Base-by-base conservation (phyloP, 2,113 vertebrate genomes). In the Noturus placidus region DNA sequence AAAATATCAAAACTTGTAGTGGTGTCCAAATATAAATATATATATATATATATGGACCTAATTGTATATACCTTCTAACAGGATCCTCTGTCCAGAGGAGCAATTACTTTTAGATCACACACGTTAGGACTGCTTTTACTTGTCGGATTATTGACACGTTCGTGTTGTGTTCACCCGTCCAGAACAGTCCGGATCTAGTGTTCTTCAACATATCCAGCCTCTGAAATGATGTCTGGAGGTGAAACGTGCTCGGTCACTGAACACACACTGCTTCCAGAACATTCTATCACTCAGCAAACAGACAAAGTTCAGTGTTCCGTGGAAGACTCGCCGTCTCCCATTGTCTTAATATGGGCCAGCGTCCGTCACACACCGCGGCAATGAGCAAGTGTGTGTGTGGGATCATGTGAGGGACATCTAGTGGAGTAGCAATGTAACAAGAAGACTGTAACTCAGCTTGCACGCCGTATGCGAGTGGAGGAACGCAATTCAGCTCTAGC, bases 291-390 rank as follows among this genome's bases (percentile, higher is more conserved):
- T 19, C 77, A n/a, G 89, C 92, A 95, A 95, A 96, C 88, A 95
- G 86, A 88, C 92, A 94, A 89, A 88, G 91, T 89, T 59, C 84
- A 90, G 89, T 88, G 86, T 92, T 92, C 88, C 83, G 90, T 91
- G 90, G 90, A 85, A 74, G 42, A 91, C 90, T 92, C 92, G 81
- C 72, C 91, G 91, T 95, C 92, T 95, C 93, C 89, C 90, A 90
- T 90, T 92, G 85, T 95, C 95, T 96, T 95, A 94, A 95, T 95
- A 95, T 94, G 94, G 94, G 91, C 81, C 88, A 67, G n/a, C 81
- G 52, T 87, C 85, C 72, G 85, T 69, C 85, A 50, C 78, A 59
- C 56, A 59, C 25, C 5, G 76, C 56, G 54, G 11, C 35, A 27
- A 35, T 19, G 52, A 17, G n/a, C 0, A 27, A 10, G 30, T 35